A percentile compares a stretch with the other conserved stretches of the same genome.
Conservation (phyloP, 2,113 vertebrate genomes). For the Catagonus wagneri region DNA sequence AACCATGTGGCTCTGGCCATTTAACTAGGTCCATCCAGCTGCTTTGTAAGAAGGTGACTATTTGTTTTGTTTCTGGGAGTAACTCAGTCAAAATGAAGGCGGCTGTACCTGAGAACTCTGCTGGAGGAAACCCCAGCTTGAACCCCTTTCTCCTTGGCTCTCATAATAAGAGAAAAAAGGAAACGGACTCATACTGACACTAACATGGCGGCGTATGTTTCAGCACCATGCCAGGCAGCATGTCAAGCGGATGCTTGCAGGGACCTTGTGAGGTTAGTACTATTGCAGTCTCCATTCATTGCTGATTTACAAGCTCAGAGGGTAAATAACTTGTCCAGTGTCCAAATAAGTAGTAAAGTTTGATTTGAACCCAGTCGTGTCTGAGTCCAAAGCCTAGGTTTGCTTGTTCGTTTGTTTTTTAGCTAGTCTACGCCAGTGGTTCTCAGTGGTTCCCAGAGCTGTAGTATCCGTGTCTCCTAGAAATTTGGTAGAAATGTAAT, state of each 20-base stretch:
- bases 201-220: background rate
- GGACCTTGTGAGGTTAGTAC: background rate
- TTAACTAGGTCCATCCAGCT: background rate
- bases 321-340: background rate
- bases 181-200: background rate
- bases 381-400: background rate
- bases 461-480: background rate
- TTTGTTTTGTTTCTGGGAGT: background rate
- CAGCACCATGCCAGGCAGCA: background rate
- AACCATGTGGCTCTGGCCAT: background rate
- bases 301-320: background rate
- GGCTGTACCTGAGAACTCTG: background rate
- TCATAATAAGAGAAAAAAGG: background rate
- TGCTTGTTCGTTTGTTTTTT: background rate
- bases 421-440: background rate
- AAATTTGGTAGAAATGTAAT: constrained; percentile 35
- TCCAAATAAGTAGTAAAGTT: background rate
- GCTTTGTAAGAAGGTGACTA: background rate
- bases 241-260: background rate
- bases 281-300: background rate
- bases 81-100: constrained; percentile 24
- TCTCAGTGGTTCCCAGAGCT: background rate
- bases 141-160: background rate
- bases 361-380: background rate
- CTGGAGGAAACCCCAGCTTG: background rate